Evolutionary conservation across 2,797 vertebrate genomes (phyloP), one percentile per base, ranked within the genome.

Genomic region (Rhinophrynus dorsalis): DNA sequence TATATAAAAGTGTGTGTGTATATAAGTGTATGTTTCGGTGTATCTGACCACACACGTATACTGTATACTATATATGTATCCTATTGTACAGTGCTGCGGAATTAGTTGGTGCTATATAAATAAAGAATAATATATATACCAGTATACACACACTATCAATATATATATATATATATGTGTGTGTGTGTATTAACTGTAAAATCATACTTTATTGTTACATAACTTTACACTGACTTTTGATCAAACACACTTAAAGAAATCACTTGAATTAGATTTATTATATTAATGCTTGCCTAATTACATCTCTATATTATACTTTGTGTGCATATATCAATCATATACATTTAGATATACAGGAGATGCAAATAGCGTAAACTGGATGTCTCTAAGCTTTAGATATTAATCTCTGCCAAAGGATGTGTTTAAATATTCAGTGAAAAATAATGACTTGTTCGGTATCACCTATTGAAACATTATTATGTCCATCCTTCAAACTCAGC

Each of bases 361-460:
- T 45, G 42, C 42, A 48, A n/a, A 9, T 20, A 23, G 20, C 45
- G 7, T 18, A 6, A 17, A 18, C 15, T 24, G 45, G 21, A 24
- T 44, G 21, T 48, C 64, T 67, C 78, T 84, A 60, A n/a, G 23
- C 50, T 50, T 55, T 38, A 50, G 23, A 92, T 89, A 97, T 97
- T 92, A 93, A 94, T 97, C 95, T 95, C 88, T 94, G 95, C 94
- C 88, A 88, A 92, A 93, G 91, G 91, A 89, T 78, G 94, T 97
- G 92, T 95, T 99, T 96, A 98, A 99, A 99, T 96, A 99, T 99
- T 99, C 94, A 97, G 93, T 90, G 93, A 94, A 93, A 96, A 97
- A 98, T 98, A 97, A 98, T 97, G 93, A 94, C 95, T 92, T 95
- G 90, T 90, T 83, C 91, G 90, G 84, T 91, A 91, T 93, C 94